A percentile compares a stretch with the other conserved stretches of the same genome.
phyloP scores from a whole-genome alignment of 64 coral and sea anemone species.

The Pocillopora damicornis region DNA sequence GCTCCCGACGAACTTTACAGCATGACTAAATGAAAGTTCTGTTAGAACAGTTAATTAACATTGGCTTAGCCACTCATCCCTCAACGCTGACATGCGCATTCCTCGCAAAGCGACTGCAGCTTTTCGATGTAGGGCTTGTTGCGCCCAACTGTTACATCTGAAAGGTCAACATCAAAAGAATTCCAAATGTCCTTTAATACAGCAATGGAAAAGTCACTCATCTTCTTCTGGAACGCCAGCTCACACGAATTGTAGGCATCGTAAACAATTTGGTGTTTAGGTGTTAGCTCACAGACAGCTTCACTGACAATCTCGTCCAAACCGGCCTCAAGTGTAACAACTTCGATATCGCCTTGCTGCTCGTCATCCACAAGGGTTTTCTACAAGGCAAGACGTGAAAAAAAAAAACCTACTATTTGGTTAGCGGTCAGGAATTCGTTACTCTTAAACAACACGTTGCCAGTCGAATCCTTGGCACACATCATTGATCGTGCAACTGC shows the following conservation, averaged over 20 bases:
- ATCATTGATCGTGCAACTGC: constrained; percentile 24
- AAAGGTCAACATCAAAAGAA: constrained; percentile 7
- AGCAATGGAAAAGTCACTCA: constrained; percentile 33
- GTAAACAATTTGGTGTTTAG: constrained; percentile 41
- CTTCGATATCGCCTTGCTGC: constrained; percentile 25
- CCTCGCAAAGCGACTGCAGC: no score
- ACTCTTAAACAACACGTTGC: constrained; percentile 8
- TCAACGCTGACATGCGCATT: no score
- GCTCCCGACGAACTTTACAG: no score
- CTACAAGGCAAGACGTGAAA: constrained; percentile 42
- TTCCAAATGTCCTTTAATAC: constrained; percentile 18
- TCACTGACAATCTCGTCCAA: constrained; percentile 2
- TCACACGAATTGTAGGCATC: constrained; percentile 49
- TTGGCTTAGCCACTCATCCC: no score
- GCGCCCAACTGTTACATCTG: constrained; percentile 5
- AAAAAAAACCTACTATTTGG: constrained; percentile 27
- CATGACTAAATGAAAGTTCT: no score
- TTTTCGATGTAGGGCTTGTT: constrained; percentile 28
- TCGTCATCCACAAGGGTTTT: constrained; percentile 24
- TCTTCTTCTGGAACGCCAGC: constrained; percentile 13
- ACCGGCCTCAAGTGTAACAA: constrained; percentile 24
- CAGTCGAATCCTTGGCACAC: constrained; percentile 1
- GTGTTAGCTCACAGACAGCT: neutral
- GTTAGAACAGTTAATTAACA: no score
- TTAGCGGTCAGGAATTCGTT: constrained; percentile 47